Evolutionary conservation across 2,113 vertebrate species (phyloP), one percentile per base, ranked within the genome.

Genomic region (Syngnathus typhle): DNA sequence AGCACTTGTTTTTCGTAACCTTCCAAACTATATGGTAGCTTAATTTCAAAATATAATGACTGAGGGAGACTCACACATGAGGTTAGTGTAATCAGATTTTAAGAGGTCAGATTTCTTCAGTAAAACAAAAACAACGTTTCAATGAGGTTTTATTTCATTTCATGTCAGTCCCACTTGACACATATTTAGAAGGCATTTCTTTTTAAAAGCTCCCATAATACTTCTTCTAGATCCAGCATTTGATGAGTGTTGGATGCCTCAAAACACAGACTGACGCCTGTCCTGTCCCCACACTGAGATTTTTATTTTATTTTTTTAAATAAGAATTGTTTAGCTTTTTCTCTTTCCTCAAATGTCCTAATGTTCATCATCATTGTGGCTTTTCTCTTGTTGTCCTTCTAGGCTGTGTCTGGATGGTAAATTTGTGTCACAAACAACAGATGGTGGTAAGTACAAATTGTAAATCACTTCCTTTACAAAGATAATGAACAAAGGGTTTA

Each of bases 371-470:
- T 70, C 13, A 65, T 60, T 12, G 15, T 49, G 1, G 54, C 7
- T 66, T 12, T 2, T 70, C 15, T 72, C 11, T 81, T 37, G 68
- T 60, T 65, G 9, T 68, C 64, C 0, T 82, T 85, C 36, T 85
- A 99, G 96, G 88, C 87, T 94, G 68, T 99, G 96, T 82, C 89
- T 85, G 72, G 91, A 94, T 69, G 96, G 96, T 49, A 77, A 92
- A 82, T 93, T 99, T 87, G 91, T 90, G 69, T 93, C 93, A 75
- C 93, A 95, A 47, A 91, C 89, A 69, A 65, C 78, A 76, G 79
- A 76, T n/a, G 72, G 69, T 47, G 91, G 94, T 94, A 74, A 88
- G 91, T 85, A 1, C 12, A 13, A 18, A 18, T 60, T 54, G 41
- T 18, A 52, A 3, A 59, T 0, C 39, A 27, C 18, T 23, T 5